Evolutionary conservation across 2,797 vertebrate species (phyloP).

Genomic region (Molossus molossus): DNA sequence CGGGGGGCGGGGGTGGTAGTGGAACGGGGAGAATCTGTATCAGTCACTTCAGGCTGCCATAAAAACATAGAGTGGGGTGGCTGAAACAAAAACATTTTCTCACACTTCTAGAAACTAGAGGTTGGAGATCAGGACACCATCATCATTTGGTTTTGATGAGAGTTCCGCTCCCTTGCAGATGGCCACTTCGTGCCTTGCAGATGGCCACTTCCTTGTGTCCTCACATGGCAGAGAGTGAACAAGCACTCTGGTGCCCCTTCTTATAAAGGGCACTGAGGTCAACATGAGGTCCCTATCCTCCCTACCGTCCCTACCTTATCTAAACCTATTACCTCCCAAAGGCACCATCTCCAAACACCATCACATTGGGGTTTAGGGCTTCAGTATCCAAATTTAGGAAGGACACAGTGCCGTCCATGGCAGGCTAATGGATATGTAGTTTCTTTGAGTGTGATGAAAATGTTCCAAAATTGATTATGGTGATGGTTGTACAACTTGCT

Average conservation of each 20-base stretch:
- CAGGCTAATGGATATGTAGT: background rate
- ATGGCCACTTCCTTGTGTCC: background rate
- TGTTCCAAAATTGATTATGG: background rate
- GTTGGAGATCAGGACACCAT: too few relatives aligned
- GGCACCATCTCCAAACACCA: background rate
- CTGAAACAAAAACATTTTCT: background rate
- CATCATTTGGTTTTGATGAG: background rate
- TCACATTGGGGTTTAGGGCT: background rate
- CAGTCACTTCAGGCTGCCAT: background rate
- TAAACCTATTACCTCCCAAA: background rate
- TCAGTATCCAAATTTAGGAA: background rate
- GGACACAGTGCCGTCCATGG: background rate
- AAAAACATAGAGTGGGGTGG: background rate
- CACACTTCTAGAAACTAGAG: background rate
- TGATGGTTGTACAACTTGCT: background rate
- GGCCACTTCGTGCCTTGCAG: background rate
- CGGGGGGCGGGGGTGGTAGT: too few relatives aligned
- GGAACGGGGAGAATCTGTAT: background rate
- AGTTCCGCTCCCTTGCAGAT: background rate
- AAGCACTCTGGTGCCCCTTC: background rate
- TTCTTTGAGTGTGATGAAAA: background rate
- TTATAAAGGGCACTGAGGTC: background rate
- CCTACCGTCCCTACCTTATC: background rate
- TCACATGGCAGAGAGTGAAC: background rate
- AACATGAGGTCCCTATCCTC: background rate